phyloP scores from a whole-genome alignment of 2,888 invertebrate species.

The Anticlea derivata region DNA sequence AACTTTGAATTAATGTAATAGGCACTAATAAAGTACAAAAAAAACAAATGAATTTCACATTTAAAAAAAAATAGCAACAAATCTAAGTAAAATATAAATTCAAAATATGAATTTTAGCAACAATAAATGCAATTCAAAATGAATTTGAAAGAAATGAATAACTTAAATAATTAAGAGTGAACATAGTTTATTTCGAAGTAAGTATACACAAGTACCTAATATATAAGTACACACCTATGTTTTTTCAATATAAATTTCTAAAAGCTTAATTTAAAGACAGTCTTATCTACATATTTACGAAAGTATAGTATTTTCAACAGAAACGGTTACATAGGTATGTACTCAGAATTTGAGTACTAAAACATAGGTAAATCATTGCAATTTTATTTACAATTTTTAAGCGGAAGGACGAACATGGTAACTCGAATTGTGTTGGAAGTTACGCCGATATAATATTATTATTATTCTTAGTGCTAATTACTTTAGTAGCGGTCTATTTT shows the following conservation, averaged over 20 bases:
- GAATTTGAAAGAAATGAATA: neutral
- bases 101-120: neutral
- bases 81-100: no score
- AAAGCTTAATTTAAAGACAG: conserved; percentile 34
- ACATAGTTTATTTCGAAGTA: no score
- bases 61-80: neutral
- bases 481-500: conserved; percentile 58
- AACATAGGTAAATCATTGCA: conserved; percentile 49
- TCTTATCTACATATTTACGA: conserved; percentile 49
- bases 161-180: neutral
- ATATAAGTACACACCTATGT: no score
- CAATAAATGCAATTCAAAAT: neutral
- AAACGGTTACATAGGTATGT: neutral
- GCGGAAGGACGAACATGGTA: conserved; percentile 71
- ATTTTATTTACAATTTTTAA: conserved; percentile 68
- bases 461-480: conserved; percentile 53
- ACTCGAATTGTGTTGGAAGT: conserved; percentile 74
- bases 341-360: conserved; percentile 19
- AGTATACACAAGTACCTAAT: no score
- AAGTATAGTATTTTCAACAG: conserved; percentile 17
- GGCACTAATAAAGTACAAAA: neutral
- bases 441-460: conserved; percentile 52
- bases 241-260: neutral
- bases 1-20: no score
- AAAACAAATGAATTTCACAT: conserved; percentile 5